Percentiles rank a stretch among this genome's conserved stretches.
Conservation (phyloP, 2,888 invertebrate genomes). For the Stomorhina lunata region DNA sequence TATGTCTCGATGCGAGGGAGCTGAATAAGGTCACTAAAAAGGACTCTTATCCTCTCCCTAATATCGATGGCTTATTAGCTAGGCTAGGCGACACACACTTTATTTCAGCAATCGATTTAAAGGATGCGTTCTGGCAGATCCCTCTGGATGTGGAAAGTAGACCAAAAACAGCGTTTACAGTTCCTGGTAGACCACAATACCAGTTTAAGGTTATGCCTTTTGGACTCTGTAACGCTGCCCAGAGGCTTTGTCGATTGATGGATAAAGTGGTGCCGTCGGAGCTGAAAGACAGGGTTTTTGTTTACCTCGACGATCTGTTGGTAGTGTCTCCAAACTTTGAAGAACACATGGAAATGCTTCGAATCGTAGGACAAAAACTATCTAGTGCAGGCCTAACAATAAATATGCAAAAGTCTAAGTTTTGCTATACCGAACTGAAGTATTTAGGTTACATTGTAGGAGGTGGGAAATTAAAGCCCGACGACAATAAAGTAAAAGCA, state of each 20-base stretch:
- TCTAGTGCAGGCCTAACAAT: background rate
- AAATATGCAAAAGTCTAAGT: conserved; percentile 12
- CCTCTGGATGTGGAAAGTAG: background rate
- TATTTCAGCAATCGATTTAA: too few species aligned
- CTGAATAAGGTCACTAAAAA: too few species aligned
- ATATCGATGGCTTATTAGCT: too few species aligned
- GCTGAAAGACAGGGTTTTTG: background rate
- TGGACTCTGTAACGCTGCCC: too few species aligned
- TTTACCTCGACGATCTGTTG: background rate
- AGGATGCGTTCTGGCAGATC: too few species aligned
- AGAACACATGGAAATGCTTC: background rate
- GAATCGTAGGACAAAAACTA: background rate
- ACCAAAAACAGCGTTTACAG: background rate
- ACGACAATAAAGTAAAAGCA: background rate
- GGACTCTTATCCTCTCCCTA: too few species aligned
- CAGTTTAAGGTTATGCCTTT: background rate
- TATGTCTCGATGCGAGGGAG: too few species aligned
- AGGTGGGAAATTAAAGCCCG: too few species aligned
- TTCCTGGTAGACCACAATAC: background rate
- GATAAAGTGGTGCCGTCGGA: background rate
- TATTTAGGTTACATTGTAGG: background rate
- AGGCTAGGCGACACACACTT: too few species aligned
- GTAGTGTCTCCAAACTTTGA: background rate
- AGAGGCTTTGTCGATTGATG: background rate
- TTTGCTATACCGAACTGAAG: background rate